Base-by-base conservation (phyloP, 2,888 invertebrate genomes). In the Rhorus exstirpatorius region DNA sequence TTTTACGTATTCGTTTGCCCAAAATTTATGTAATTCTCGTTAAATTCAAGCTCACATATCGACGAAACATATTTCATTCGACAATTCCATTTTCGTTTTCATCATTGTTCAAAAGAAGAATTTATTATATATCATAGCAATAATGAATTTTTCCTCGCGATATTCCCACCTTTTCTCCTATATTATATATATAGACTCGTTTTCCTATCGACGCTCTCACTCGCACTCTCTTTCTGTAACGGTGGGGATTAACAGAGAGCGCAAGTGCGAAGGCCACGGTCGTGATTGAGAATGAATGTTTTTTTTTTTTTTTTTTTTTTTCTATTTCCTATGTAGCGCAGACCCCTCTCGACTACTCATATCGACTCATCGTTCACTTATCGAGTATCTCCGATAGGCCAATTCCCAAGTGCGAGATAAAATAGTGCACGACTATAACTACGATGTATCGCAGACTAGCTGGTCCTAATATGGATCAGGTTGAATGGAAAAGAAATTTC, bases 241-340 rank as follows among this genome's bases (percentile, higher is more conserved):
- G 19, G 24, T 4, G 19, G 31, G 58, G 31, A 71, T 58, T 71
- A 71, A n/a, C 21, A 14, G 21, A 46, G 46, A 75, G 53, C 44
- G 49, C 44, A 26, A 31, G 10, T 0, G 4, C 60, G 88, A 87
- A 86, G 86, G 84, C 84, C 84, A 74, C 17, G 83, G 81, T 84
- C 80, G 77, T 82, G 85, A 87, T 86, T 84, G 83, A 85, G 63
- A 70, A 86, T 80, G 75, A 71, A 41, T 81, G 80, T 21, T 35
- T 35, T 71, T 60, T 14, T 41, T 14, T 19, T 7, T 14, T 19
- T 35, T 24, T 38, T 7, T 46, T 26, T 53, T 63, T 31, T 14
- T 8, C 21, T 35, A 55, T n/a, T 60, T n/a, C 19, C 41, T 26
- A 10, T 17, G 14, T 38, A 19, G 19, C 14, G 10, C 41, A 17